Percentiles rank a stretch among this genome's conserved stretches.
Evolutionary conservation across 2,888 invertebrate genomes (phyloP).

Genomic region (Phortica okadai): DNA sequence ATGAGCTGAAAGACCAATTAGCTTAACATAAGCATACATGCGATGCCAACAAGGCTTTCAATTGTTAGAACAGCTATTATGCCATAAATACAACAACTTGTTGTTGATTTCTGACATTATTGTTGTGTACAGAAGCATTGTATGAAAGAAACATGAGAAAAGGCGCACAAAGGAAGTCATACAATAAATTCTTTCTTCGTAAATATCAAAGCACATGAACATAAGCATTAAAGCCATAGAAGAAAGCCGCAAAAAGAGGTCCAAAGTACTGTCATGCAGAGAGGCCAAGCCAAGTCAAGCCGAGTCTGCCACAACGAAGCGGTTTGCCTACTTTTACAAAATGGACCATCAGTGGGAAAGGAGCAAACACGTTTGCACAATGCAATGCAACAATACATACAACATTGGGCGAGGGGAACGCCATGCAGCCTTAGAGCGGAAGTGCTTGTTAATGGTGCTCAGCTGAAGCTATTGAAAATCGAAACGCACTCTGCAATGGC

Average conservation of each 20-base stretch:
- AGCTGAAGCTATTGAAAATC: conserved; percentile 12
- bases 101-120: too few species aligned
- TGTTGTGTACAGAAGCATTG: not conserved
- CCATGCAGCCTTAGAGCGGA: not conserved
- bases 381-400: not conserved
- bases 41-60: too few species aligned
- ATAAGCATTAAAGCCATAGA: not conserved
- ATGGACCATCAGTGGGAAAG: not conserved
- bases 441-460: conserved; percentile 16
- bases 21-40: too few species aligned
- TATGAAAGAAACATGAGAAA: not conserved
- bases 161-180: not conserved
- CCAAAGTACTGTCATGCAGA: not conserved
- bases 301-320: not conserved
- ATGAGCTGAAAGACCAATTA: too few species aligned
- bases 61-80: too few species aligned
- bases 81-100: too few species aligned
- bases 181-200: not conserved
- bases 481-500: conserved; percentile 7
- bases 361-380: not conserved
- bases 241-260: not conserved
- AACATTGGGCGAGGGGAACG: not conserved
- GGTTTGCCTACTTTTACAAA: not conserved
- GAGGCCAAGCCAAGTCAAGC: not conserved
- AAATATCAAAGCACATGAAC: not conserved